phyloP scores from a whole-genome alignment of 2,888 invertebrate genomes.

The Hemicrepidius hirtus region DNA sequence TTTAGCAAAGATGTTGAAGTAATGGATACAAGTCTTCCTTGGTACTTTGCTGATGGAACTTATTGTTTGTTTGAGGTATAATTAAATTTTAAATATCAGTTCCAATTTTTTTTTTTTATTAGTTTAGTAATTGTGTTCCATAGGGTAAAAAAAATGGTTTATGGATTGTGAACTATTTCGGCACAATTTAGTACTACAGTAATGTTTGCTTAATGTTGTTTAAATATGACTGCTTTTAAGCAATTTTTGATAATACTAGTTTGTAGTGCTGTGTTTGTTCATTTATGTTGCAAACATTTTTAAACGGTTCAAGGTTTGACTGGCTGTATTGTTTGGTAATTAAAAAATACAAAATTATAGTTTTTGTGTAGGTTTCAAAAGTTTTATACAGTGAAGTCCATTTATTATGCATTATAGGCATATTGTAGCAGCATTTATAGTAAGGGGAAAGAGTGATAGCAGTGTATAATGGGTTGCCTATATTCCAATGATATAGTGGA shows the following conservation, averaged over 20 bases:
- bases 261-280: conserved; percentile 22
- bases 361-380: too few species aligned
- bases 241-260: conserved; percentile 21
- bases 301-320: conserved; percentile 13
- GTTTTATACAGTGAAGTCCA: too few species aligned
- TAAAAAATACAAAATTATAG: neutral
- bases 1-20: conserved; percentile 86
- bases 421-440: too few species aligned
- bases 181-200: conserved; percentile 20
- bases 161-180: conserved; percentile 15
- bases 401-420: too few species aligned
- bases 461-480: too few species aligned
- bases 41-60: conserved; percentile 79
- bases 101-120: conserved; percentile 21
- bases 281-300: conserved; percentile 4
- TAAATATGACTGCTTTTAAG: conserved; percentile 69
- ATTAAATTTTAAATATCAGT: conserved; percentile 13
- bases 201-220: conserved; percentile 55
- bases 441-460: too few species aligned
- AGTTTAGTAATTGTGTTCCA: conserved; percentile 52
- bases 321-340: neutral
- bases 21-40: conserved; percentile 81
- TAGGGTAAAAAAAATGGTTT: conserved; percentile 20
- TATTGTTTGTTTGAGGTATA: conserved; percentile 85
- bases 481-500: too few species aligned